A percentile compares a stretch with the other conserved stretches of the same genome.
Evolutionary conservation across 2,797 vertebrate species (phyloP).

Genomic region (Dallia pectoralis): DNA sequence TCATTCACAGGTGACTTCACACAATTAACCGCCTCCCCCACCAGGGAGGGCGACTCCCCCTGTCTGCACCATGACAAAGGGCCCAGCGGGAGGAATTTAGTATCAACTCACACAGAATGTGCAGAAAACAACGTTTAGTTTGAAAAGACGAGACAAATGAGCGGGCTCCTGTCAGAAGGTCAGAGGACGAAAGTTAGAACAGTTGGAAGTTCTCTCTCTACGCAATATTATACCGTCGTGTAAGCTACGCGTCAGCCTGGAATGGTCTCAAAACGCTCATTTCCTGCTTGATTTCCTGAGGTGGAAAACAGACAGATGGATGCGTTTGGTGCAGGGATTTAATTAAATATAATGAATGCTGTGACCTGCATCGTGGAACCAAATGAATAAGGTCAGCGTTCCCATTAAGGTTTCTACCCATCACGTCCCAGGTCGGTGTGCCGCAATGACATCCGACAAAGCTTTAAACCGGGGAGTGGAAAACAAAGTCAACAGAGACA

Average conservation of each 20-base stretch:
- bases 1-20: constrained; percentile 63
- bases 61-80: constrained; percentile 34
- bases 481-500: constrained; percentile 59
- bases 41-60: constrained; percentile 33
- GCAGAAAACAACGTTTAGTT: constrained; percentile 21
- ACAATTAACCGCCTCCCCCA: constrained; percentile 48
- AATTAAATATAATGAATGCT: constrained; percentile 33
- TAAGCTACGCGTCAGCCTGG: constrained; percentile 32
- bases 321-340: constrained; percentile 32
- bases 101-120: constrained; percentile 37
- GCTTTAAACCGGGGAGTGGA: constrained; percentile 53
- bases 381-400: constrained; percentile 38
- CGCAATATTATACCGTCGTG: constrained; percentile 50
- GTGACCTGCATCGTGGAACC: constrained; percentile 37
- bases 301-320: constrained; percentile 46
- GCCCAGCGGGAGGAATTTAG: constrained; percentile 33
- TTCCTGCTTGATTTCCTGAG: constrained; percentile 48
- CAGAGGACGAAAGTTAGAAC: constrained; percentile 11
- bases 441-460: constrained; percentile 25
- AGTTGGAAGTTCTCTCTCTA: constrained; percentile 21
- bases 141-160: constrained; percentile 5
- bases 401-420: constrained; percentile 36
- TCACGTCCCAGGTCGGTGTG: constrained; percentile 20
- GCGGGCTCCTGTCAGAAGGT: constrained; percentile 15
- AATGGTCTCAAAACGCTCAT: constrained; percentile 53